phyloP scores from a whole-genome alignment of 2,113 vertebrate genomes.

The Sapajus apella region DNA sequence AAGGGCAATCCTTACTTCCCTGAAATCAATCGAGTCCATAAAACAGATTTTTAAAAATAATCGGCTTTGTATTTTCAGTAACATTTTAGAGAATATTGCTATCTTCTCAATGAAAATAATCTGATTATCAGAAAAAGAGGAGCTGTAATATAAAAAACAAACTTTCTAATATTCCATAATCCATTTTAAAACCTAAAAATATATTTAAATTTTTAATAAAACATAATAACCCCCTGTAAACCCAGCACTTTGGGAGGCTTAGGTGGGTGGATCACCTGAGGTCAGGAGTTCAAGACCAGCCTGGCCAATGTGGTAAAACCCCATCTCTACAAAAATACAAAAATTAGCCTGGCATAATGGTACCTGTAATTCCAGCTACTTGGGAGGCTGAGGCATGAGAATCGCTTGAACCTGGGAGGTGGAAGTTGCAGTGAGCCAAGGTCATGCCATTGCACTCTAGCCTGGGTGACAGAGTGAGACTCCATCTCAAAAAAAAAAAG shows the following conservation, averaged over 20 bases:
- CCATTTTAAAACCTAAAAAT: not conserved
- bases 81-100: not conserved
- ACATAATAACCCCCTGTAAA: too few relatives aligned
- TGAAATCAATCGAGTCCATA: not conserved
- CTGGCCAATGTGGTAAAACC: too few relatives aligned
- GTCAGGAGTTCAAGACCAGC: too few relatives aligned
- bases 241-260: too few relatives aligned
- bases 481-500: not conserved
- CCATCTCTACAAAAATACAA: too few relatives aligned
- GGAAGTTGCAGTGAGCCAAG: too few relatives aligned
- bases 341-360: too few relatives aligned
- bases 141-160: not conserved
- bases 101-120: not conserved
- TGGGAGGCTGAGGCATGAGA: too few relatives aligned
- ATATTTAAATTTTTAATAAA: not conserved
- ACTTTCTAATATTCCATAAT: not conserved
- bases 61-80: not conserved
- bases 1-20: not conserved
- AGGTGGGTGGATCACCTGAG: too few relatives aligned
- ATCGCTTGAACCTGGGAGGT: too few relatives aligned
- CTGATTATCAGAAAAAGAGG: not conserved
- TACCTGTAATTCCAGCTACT: too few relatives aligned
- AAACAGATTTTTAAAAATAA: not conserved
- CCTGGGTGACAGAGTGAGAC: too few relatives aligned
- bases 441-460: rapidly evolving